Percentiles rank a stretch among this genome's conserved stretches.
phyloP scores from a whole-genome alignment of 2,797 vertebrate species.

The Gephyroberyx darwinii region DNA sequence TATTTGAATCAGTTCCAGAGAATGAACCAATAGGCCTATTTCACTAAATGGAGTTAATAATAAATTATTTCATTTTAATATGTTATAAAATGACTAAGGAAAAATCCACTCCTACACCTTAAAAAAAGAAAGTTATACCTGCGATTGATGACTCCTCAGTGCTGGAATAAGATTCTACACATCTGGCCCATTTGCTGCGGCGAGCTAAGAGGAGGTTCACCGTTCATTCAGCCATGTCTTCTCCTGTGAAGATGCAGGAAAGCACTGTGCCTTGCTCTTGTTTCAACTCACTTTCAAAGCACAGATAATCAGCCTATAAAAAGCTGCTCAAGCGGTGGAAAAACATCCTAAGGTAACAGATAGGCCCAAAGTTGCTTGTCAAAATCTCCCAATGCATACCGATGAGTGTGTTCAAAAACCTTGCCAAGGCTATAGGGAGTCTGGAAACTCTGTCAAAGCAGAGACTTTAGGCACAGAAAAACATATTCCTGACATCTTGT shows the following conservation, averaged over 20 bases:
- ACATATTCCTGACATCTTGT: slow-evolving; percentile 24
- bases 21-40: slow-evolving; percentile 43
- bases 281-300: slow-evolving; percentile 47
- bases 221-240: slow-evolving; percentile 42
- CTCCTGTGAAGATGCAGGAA: slow-evolving; percentile 39
- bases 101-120: slow-evolving; percentile 10
- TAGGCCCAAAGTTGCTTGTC: slow-evolving; percentile 6
- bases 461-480: not conserved
- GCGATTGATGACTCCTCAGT: slow-evolving; percentile 58
- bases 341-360: slow-evolving; percentile 34
- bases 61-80: slow-evolving; percentile 39
- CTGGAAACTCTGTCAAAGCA: not conserved
- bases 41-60: slow-evolving; percentile 38
- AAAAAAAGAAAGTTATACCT: slow-evolving; percentile 23
- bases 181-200: slow-evolving; percentile 48
- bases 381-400: slow-evolving; percentile 12
- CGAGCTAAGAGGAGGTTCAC: slow-evolving; percentile 56
- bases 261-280: slow-evolving; percentile 28
- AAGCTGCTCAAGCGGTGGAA: slow-evolving; percentile 21
- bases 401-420: slow-evolving; percentile 2
- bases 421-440: not conserved
- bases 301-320: slow-evolving; percentile 39
- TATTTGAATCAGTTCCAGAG: slow-evolving; percentile 52
- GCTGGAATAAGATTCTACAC: slow-evolving; percentile 31
- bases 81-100: not conserved